phyloP scores from a whole-genome alignment of 2,888 invertebrate genomes.

The Bombylius major region DNA sequence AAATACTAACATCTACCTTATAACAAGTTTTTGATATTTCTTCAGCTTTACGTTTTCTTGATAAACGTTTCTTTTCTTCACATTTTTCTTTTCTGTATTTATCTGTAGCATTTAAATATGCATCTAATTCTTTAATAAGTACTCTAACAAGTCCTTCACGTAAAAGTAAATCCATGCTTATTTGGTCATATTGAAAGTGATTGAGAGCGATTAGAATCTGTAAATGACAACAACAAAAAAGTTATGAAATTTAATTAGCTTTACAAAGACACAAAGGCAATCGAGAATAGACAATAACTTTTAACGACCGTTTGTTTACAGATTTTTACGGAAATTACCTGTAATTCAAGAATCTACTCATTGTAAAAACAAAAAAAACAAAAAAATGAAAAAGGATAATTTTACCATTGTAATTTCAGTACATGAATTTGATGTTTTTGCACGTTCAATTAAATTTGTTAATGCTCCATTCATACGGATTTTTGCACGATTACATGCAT shows the following conservation, averaged over 20 bases:
- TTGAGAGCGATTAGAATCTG: constrained; percentile 35
- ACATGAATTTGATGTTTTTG: constrained; percentile 26
- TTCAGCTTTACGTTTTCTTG: constrained; percentile 26
- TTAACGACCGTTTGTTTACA: no score
- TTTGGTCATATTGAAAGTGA: constrained; percentile 37
- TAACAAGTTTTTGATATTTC: not conserved
- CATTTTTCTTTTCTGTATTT: constrained; percentile 28
- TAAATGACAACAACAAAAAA: constrained; percentile 3
- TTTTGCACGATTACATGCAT: constrained; percentile 35
- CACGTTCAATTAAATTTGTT: constrained; percentile 28
- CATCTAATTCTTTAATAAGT: constrained; percentile 38
- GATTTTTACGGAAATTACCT: no score
- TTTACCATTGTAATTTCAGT: constrained; percentile 28
- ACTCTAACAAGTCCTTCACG: constrained; percentile 42
- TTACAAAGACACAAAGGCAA: not conserved
- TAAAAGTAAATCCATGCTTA: constrained; percentile 40
- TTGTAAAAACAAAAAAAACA: no score
- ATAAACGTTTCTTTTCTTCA: constrained; percentile 24
- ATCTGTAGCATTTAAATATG: constrained; percentile 26
- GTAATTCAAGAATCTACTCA: no score
- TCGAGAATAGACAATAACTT: not conserved
- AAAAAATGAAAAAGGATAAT: not conserved
- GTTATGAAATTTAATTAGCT: not conserved
- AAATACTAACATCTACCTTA: not conserved
- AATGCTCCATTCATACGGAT: constrained; percentile 33